Conservation (phyloP, 1,140 invertebrate genomes). For the Anagrus nilaparvatae region DNA sequence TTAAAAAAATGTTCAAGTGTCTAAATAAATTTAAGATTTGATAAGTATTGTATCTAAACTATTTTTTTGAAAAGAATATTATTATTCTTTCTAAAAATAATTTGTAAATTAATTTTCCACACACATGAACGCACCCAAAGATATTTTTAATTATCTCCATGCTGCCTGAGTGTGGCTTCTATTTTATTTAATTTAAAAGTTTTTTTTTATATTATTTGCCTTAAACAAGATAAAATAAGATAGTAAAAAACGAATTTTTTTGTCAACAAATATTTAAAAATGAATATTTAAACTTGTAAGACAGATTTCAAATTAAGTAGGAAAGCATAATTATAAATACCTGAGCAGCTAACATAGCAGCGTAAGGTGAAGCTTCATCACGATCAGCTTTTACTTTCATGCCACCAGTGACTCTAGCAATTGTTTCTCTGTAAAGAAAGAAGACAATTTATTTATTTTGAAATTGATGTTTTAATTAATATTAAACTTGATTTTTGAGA, state of each 20-base stretch:
- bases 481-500: background rate
- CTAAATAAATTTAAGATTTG: background rate
- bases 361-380: conserved; percentile 99
- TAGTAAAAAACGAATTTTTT: too few relatives aligned
- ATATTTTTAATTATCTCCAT: conserved; percentile 19
- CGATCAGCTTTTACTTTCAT: conserved; percentile 99
- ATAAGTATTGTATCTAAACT: conserved; percentile 17
- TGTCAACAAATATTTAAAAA: too few relatives aligned
- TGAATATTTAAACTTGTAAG: too few relatives aligned
- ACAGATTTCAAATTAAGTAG: too few relatives aligned
- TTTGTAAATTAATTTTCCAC: conserved; percentile 32
- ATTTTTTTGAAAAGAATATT: too few relatives aligned
- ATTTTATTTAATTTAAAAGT: conserved; percentile 4
- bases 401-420: conserved; percentile 95
- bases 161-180: conserved; percentile 29
- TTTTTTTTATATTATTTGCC: too few relatives aligned
- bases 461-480: background rate
- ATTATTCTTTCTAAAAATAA: too few relatives aligned
- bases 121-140: conserved; percentile 31
- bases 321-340: conserved; percentile 40
- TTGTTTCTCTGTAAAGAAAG: conserved; percentile 90
- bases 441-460: too few relatives aligned
- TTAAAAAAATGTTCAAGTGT: background rate
- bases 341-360: conserved; percentile 99
- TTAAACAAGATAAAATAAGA: too few relatives aligned